These are phyloP conservation scores for Myiotriccus ornatus DNA, from an alignment of 2,797 vertebrate genomes.

Conservation along the genomic window DNA sequence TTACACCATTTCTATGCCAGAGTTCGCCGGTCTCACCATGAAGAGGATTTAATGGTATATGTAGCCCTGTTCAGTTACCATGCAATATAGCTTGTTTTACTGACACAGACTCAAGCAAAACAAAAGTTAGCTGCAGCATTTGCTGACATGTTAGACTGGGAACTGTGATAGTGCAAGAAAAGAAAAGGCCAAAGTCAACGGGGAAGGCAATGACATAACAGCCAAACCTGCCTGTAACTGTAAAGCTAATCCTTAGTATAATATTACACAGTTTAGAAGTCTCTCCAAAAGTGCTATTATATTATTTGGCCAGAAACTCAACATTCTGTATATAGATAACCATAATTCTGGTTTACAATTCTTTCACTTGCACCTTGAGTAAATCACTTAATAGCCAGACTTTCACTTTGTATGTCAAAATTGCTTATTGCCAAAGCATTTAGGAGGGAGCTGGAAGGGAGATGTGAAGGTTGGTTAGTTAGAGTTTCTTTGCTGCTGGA, in stretches of 20 bases:
- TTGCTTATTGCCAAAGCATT: not conserved
- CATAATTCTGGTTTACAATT: not conserved
- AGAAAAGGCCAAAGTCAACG: not conserved
- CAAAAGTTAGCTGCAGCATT: not conserved
- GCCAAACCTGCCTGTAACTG: not conserved
- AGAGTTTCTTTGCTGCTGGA: not conserved
- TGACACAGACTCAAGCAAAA: not conserved
- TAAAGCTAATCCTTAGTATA: not conserved
- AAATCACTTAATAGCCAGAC: not conserved
- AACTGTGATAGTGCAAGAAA: not conserved
- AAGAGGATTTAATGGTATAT: not conserved
- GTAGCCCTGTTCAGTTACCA: not conserved
- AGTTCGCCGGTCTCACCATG: not conserved
- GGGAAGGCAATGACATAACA: not conserved
- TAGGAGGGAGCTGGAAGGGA: not conserved
- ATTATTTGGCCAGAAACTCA: not conserved
- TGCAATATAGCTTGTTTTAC: not conserved
- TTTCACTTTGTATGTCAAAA: not conserved
- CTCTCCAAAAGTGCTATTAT: not conserved
- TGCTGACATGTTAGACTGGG: not conserved
- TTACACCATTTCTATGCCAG: not conserved
- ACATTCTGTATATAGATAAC: not conserved
- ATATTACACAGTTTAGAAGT: not conserved
- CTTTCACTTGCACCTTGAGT: not conserved
- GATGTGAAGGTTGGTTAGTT: not conserved